Conservation (phyloP, 2,113 vertebrate genomes). For the Otolemur garnettii region DNA sequence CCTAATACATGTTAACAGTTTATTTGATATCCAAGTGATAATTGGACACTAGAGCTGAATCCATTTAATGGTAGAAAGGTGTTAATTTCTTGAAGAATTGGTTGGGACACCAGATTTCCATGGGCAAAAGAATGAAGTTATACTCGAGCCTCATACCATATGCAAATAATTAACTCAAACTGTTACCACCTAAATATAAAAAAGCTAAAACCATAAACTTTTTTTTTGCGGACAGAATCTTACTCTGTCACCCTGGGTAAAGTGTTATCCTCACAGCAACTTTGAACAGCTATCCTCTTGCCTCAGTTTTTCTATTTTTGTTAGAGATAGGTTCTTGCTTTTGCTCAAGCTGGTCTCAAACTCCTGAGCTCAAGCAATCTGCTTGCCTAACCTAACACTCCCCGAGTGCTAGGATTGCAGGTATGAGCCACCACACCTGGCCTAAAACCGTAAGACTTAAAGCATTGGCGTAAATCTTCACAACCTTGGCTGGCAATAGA, state of each 20-base stretch:
- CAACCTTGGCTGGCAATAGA: neutral
- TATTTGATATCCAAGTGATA: constrained; percentile 16
- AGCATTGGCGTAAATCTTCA: neutral
- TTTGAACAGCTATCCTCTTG: too few species aligned
- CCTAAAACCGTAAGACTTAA: neutral
- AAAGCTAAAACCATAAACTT: neutral
- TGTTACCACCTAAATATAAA: neutral
- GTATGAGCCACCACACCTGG: neutral
- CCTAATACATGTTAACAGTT: neutral
- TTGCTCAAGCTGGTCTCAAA: too few species aligned
- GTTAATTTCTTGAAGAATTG: neutral
- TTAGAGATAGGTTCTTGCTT: too few species aligned
- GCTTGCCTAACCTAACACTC: too few species aligned
- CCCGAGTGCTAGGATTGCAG: too few species aligned
- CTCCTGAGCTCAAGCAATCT: too few species aligned
- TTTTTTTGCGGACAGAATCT: too few species aligned
- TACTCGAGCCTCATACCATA: neutral
- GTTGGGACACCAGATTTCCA: neutral
- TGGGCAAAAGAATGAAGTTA: neutral
- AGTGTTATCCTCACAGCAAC: too few species aligned
- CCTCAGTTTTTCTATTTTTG: too few species aligned
- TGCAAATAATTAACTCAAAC: neutral
- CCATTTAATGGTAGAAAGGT: neutral
- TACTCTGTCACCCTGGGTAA: too few species aligned
- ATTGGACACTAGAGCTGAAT: neutral